These are phyloP conservation scores for Tragelaphus imberbis DNA, from an alignment of 2,113 vertebrate species.

Conservation along the genomic window DNA sequence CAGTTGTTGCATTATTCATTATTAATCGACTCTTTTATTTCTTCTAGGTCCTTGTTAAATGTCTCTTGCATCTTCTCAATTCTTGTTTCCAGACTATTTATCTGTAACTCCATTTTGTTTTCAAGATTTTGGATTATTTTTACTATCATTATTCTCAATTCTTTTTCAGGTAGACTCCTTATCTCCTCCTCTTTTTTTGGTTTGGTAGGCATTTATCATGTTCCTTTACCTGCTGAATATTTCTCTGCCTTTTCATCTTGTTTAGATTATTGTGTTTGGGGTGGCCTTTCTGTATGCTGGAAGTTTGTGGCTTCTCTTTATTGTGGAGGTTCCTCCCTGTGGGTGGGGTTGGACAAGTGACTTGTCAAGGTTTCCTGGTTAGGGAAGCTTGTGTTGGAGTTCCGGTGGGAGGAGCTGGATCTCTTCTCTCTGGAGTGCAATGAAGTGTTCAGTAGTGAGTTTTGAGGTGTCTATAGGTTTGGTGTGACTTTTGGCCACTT, in stretches of 20 bases:
- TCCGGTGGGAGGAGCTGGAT: neutral
- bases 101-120: neutral
- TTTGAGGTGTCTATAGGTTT: neutral
- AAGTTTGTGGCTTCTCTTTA: neutral
- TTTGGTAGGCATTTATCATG: neutral
- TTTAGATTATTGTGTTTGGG: neutral
- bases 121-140: neutral
- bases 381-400: neutral
- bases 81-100: neutral
- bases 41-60: neutral
- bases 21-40: neutral
- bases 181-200: neutral
- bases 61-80: neutral
- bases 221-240: neutral
- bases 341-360: neutral
- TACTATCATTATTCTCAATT: neutral
- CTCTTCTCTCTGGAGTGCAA: neutral
- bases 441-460: neutral
- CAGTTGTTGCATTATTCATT: neutral
- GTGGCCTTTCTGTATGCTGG: neutral
- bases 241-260: neutral
- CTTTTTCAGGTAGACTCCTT: neutral
- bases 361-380: neutral
- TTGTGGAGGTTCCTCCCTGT: neutral
- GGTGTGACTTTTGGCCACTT: neutral